Evolutionary conservation across 1,140 invertebrate genomes (phyloP).

Genomic region (Drosophila erecta): DNA sequence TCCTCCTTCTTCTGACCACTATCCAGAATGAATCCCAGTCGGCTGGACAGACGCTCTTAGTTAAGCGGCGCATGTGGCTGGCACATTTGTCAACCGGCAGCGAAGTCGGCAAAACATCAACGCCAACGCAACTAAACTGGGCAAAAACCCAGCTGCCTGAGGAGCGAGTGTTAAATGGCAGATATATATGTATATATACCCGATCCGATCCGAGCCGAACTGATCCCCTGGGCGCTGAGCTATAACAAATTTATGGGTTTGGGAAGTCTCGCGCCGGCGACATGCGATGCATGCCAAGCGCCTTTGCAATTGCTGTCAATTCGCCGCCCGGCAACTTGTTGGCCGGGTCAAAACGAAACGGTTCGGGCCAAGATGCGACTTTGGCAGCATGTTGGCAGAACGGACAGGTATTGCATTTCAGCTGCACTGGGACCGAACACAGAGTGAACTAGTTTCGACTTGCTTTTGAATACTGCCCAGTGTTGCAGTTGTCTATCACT

Average conservation of each 20-base stretch:
- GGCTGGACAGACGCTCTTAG: conserved; percentile 61
- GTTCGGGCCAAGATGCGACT: conserved; percentile 6
- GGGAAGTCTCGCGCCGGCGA: conserved; percentile 58
- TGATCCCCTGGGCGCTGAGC: conserved; percentile 29
- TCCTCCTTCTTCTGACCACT: not conserved
- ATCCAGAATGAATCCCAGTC: conserved; percentile 29
- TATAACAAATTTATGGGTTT: conserved; percentile 80
- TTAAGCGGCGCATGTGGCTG: conserved; percentile 76
- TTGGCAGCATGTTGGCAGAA: conserved; percentile 30
- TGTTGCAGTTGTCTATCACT: conserved; percentile 52
- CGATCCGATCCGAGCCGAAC: conserved; percentile 1
- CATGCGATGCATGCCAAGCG: conserved; percentile 77
- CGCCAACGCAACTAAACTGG: conserved; percentile 63
- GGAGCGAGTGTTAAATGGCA: conserved; percentile 61
- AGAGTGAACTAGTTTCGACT: conserved; percentile 61
- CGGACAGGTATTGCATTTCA: conserved; percentile 54
- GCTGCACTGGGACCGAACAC: conserved; percentile 31
- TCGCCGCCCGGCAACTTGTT: conserved; percentile 48
- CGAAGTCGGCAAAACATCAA: conserved; percentile 76
- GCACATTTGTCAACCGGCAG: conserved; percentile 77
- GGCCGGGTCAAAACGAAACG: conserved; percentile 1
- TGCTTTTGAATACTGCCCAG: conserved; percentile 3
- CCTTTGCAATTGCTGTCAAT: conserved; percentile 80
- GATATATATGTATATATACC: conserved; percentile 26
- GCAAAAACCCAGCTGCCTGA: conserved; percentile 37